Conservation (phyloP, 2,888 invertebrate genomes). For the Phytoseiulus persimilis region DNA sequence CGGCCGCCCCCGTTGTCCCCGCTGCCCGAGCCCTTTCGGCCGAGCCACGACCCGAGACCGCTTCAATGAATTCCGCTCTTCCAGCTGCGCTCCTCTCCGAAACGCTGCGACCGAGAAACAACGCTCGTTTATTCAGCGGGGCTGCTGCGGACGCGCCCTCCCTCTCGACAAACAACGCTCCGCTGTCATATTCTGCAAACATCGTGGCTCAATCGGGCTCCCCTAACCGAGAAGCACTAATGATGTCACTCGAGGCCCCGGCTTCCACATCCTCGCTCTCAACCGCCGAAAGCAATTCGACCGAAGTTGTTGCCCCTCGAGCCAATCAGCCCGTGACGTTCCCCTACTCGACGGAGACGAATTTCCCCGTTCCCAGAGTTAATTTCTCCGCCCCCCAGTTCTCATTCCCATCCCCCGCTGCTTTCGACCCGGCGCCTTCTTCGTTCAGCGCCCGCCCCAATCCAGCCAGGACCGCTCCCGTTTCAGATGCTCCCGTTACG, state of each 20-base stretch:
- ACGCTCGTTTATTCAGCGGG: neutral
- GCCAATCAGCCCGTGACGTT: neutral
- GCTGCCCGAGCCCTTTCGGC: neutral
- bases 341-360: neutral
- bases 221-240: neutral
- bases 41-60: neutral
- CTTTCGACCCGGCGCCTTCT: neutral
- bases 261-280: neutral
- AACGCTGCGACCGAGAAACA: neutral
- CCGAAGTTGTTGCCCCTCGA: neutral
- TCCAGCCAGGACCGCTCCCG: neutral
- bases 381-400: neutral
- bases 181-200: neutral
- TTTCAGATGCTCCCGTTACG: neutral
- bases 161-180: neutral
- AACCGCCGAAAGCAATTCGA: neutral
- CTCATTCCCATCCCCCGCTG: neutral
- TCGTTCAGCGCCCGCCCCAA: neutral
- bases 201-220: neutral
- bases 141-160: neutral
- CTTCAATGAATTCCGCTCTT: neutral
- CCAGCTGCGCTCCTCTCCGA: neutral
- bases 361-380: neutral
- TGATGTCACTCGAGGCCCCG: neutral
- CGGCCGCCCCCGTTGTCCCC: neutral